Percentiles rank a stretch among this genome's conserved stretches.
Evolutionary conservation across 2,888 invertebrate species (phyloP).

Genomic region (Deroplatys truncata): DNA sequence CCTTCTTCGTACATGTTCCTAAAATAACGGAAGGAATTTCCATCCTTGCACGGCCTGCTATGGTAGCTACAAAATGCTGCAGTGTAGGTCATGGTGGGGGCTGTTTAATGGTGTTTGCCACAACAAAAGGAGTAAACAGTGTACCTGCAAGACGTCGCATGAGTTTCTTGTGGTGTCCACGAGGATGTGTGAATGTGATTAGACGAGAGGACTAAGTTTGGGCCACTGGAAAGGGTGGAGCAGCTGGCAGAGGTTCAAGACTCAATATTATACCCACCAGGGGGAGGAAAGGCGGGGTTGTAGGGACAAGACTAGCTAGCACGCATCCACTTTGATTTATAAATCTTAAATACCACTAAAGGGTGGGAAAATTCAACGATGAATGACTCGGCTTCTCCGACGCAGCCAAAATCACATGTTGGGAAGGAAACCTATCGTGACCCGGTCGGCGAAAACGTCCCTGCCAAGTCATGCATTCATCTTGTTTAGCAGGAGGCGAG

Average conservation of each 20-base stretch:
- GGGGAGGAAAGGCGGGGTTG: background rate
- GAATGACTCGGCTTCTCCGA: constrained; percentile 14
- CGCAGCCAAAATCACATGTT: constrained; percentile 24
- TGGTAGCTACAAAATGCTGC: too few species aligned
- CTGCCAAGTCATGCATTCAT: background rate
- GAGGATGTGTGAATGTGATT: background rate
- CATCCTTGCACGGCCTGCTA: too few species aligned
- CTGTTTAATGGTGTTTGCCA: background rate
- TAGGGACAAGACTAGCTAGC: background rate
- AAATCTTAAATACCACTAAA: constrained; percentile 31
- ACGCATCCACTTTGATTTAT: constrained; percentile 24
- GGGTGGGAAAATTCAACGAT: constrained; percentile 27
- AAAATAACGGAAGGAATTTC: too few species aligned
- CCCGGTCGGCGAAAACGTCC: background rate
- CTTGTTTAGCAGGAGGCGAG: background rate
- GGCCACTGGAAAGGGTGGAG: background rate
- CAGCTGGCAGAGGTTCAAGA: constrained; percentile 25
- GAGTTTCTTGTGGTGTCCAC: background rate
- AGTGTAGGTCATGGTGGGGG: too few species aligned
- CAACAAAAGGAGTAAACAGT: background rate
- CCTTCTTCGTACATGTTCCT: too few species aligned
- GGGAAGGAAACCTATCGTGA: constrained; percentile 2
- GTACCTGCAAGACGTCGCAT: background rate
- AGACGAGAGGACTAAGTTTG: background rate
- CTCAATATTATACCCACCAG: constrained; percentile 12